Percentiles rank a stretch among this genome's conserved stretches.
Evolutionary conservation across 2,797 vertebrate genomes (phyloP).

Genomic region (Crypturellus tataupa): DNA sequence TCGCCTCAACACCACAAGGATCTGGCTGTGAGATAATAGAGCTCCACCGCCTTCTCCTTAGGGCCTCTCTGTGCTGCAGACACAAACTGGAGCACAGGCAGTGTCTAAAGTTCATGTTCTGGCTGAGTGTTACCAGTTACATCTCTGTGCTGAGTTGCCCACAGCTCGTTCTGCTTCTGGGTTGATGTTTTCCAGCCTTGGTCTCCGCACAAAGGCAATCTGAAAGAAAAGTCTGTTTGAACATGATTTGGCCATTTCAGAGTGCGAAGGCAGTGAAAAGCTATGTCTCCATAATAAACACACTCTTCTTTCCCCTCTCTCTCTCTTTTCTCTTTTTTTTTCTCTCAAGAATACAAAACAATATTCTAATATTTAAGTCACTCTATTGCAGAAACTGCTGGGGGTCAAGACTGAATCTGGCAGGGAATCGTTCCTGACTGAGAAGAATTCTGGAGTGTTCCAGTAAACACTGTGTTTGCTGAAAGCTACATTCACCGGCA

Average conservation of each 20-base stretch:
- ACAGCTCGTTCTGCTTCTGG: slow-evolving; percentile 8
- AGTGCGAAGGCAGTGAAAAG: neutral
- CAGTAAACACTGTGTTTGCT: slow-evolving; percentile 50
- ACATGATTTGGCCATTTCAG: neutral
- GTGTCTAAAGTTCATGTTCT: slow-evolving; percentile 66
- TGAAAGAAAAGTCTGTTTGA: slow-evolving; percentile 13
- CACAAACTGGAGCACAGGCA: slow-evolving; percentile 54
- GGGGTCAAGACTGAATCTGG: slow-evolving; percentile 73
- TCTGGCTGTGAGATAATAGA: slow-evolving; percentile 53
- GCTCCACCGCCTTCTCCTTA: slow-evolving; percentile 58
- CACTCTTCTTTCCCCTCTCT: neutral
- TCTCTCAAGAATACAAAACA: slow-evolving; percentile 16
- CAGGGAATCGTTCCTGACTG: slow-evolving; percentile 5
- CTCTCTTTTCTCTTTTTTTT: neutral
- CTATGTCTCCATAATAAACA: slow-evolving; percentile 41
- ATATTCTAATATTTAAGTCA: neutral
- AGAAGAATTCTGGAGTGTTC: neutral
- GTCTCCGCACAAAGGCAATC: slow-evolving; percentile 7
- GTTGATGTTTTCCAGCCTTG: slow-evolving; percentile 42
- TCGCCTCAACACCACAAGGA: slow-evolving; percentile 56
- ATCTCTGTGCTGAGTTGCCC: slow-evolving; percentile 30
- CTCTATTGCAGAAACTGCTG: slow-evolving; percentile 52
- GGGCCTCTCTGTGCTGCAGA: slow-evolving; percentile 61
- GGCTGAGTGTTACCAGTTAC: slow-evolving; percentile 58
- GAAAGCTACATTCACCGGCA: slow-evolving; percentile 24